These are phyloP conservation scores for Drosophila neutralis DNA, from an alignment of 2,888 invertebrate species.

Conservation along the genomic window DNA sequence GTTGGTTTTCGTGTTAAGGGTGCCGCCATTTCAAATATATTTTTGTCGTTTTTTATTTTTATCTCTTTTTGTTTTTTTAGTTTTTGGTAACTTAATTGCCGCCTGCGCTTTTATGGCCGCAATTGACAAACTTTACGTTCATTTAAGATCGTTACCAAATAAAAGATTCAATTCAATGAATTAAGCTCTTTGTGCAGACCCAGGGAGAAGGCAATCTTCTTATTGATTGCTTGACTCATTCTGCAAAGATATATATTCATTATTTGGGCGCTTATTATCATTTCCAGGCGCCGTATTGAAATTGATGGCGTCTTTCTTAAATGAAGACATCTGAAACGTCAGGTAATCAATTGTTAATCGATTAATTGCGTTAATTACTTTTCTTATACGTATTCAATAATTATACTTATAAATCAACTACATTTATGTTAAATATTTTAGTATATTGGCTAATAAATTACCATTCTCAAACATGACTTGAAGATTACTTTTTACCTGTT, in stretches of 20 bases:
- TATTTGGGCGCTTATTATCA: constrained; percentile 13
- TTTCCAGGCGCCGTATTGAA: constrained; percentile 17
- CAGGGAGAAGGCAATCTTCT: constrained; percentile 21
- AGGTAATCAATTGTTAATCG: constrained; percentile 16
- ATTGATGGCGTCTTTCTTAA: constrained; percentile 19
- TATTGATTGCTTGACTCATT: constrained; percentile 17
- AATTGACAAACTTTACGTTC: constrained; percentile 51
- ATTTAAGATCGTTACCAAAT: constrained; percentile 41
- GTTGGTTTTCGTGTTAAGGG: constrained; percentile 38
- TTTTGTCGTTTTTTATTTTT: constrained; percentile 28
- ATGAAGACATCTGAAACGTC: constrained; percentile 8
- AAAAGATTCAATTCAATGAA: constrained; percentile 37
- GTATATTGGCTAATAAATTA: constrained; percentile 1
- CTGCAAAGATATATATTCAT: constrained; percentile 29
- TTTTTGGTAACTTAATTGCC: constrained; percentile 34
- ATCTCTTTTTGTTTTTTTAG: constrained; percentile 5
- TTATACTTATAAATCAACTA: constrained; percentile 39
- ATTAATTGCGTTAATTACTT: constrained; percentile 24
- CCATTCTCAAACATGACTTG: not conserved
- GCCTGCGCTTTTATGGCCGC: constrained; percentile 44
- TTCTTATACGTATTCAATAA: constrained; percentile 1
- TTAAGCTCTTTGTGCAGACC: constrained; percentile 41
- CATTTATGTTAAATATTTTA: constrained; percentile 14
- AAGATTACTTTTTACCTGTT: not conserved
- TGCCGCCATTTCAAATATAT: constrained; percentile 51